These are phyloP conservation scores for Lasioglossum oenotherae DNA, from an alignment of 2,888 invertebrate genomes.

Conservation along the genomic window DNA sequence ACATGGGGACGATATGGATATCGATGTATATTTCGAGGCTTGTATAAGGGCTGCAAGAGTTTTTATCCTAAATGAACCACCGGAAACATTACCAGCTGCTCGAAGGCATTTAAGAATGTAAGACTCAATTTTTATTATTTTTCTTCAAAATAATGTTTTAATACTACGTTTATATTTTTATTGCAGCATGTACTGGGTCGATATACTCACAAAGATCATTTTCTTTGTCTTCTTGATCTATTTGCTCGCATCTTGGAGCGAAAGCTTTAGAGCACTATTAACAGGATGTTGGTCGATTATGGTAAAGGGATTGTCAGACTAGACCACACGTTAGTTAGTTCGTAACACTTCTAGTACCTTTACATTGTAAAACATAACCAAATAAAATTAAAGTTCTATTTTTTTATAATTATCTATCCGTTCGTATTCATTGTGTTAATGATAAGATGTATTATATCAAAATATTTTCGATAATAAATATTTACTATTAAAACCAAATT, in stretches of 20 bases:
- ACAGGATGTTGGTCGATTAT: conserved; percentile 67
- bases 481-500: conserved; percentile 7
- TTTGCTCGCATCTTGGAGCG: conserved; percentile 78
- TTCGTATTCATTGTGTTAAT: conserved; percentile 10
- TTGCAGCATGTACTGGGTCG: conserved; percentile 95
- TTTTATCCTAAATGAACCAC: conserved; percentile 93
- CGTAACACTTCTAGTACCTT: conserved; percentile 52
- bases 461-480: conserved; percentile 44
- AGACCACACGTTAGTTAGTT: conserved; percentile 38
- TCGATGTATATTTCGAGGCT: conserved; percentile 92
- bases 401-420: conserved; percentile 3
- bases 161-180: conserved; percentile 60
- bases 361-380: conserved; percentile 71
- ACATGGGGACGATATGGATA: conserved; percentile 90
- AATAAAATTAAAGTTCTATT: conserved; percentile 66
- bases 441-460: conserved; percentile 18
- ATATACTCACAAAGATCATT: conserved; percentile 89
- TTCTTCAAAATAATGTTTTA: not conserved
- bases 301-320: conserved; percentile 54
- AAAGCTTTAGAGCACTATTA: conserved; percentile 77
- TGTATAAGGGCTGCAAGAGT: conserved; percentile 92
- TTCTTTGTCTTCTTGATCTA: conserved; percentile 88
- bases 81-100: conserved; percentile 92
- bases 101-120: conserved; percentile 92
- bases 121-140: conserved; percentile 77